A percentile compares a stretch with the other conserved stretches of the same genome.
Evolutionary conservation across 2,797 vertebrate species (phyloP).

Genomic region (Lacerta bilineata): DNA sequence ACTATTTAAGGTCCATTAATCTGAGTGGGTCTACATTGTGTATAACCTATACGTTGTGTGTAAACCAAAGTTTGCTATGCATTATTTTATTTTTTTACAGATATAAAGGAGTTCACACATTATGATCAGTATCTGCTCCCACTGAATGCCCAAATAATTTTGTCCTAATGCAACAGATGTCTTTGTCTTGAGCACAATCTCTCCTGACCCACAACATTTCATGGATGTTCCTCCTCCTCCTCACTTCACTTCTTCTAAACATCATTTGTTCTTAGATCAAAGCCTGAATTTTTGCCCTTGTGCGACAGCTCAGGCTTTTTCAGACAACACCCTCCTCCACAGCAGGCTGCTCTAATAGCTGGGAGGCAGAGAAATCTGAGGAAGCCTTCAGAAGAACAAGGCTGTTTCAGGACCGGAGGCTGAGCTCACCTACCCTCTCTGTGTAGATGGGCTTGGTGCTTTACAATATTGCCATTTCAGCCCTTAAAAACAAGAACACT

Average conservation of each 20-base stretch:
- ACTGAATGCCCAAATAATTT: too few relatives aligned
- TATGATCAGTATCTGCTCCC: neutral
- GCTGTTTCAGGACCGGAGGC: neutral
- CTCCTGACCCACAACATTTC: accelerated
- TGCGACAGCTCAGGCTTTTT: neutral
- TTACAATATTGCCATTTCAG: neutral
- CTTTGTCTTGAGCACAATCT: neutral
- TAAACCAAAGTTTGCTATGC: too few relatives aligned
- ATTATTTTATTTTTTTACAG: neutral
- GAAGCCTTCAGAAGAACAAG: neutral
- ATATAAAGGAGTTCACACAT: neutral
- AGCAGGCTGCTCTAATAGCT: neutral
- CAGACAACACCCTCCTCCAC: constrained; percentile 8
- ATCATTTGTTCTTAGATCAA: neutral
- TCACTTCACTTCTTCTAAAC: neutral
- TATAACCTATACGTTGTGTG: too few relatives aligned
- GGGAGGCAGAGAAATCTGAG: neutral
- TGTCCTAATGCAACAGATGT: neutral
- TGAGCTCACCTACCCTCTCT: neutral
- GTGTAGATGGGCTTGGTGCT: neutral
- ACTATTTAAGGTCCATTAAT: too few relatives aligned
- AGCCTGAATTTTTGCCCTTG: neutral
- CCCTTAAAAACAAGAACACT: neutral
- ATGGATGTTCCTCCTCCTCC: constrained; percentile 1
- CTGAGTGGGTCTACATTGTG: too few relatives aligned